Evolutionary conservation across 2,888 invertebrate genomes (phyloP), one percentile per base, ranked within the genome.

Genomic region (Mystacides longicornis): DNA sequence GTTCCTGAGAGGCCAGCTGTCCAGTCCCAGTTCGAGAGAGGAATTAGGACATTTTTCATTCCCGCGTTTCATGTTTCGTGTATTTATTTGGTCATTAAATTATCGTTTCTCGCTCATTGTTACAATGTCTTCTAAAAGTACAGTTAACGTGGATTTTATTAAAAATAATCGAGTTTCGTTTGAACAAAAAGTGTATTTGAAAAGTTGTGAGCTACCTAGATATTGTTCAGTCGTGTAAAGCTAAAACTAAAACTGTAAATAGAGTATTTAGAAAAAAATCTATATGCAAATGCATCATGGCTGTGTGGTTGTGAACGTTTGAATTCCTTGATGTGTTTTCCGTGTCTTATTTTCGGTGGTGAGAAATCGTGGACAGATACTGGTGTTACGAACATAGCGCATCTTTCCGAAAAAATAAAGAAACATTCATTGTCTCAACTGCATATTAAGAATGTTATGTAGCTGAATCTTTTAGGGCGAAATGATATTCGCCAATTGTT

Each of bases 271-370:
- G 56, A 49, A n/a, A 54, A 43, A 31, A 56, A 58, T 49, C 50
- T 56, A 51, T 60, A 60, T 55, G 48, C 52, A 37, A 60, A 53
- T 56, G 54, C 37, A 43, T 45, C 50, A 52, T 63, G 63, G 62
- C 51, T 63, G 31, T 62, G 62, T 54, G 63, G 63, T 19, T 62
- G 62, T 45, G 56, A 61, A 19, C 45, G 47, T 19, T 47, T n/a
- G 31, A 60, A 63, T 53, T 50, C 55, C 31, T 57, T 61, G 20
- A 63, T 63, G 59, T 64, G 64, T 57, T 65, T 63, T 59, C 63
- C 62, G 9, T 64, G 64, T 55, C 33, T 64, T 47, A 47, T 64
- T 45, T 63, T 19, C 7, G 51, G 46, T 2, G 31, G 46, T 9
- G 27, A 55, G 23, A 21, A 2, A 5, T 4, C 47, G 59, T 60